These are phyloP conservation scores for Saccostrea cuccullata DNA, from an alignment of 1,140 invertebrate species.

Conservation along the genomic window DNA sequence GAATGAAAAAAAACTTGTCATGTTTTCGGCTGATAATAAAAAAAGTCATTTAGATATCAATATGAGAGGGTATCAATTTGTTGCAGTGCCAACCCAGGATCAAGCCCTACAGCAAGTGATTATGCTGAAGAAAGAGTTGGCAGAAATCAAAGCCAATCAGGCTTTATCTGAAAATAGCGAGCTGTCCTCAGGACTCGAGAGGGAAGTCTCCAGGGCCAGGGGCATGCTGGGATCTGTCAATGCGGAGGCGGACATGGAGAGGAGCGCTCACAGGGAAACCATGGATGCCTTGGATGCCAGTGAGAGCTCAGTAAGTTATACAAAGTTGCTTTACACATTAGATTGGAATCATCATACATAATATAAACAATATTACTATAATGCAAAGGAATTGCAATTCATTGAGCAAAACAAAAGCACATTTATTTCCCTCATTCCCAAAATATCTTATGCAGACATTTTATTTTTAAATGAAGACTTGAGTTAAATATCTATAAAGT, in stretches of 20 bases:
- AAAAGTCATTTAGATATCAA: not conserved
- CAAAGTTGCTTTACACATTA: not conserved
- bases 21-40: no score
- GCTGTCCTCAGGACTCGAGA: slow-evolving; percentile 65
- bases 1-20: no score
- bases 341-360: no score
- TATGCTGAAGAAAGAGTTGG: slow-evolving; percentile 77
- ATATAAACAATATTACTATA: no score
- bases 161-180: slow-evolving; percentile 70
- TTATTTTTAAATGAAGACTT: no score
- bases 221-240: slow-evolving; percentile 65
- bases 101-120: slow-evolving; percentile 77
- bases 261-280: slow-evolving; percentile 77
- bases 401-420: no score
- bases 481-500: no score
- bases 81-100: slow-evolving; percentile 74
- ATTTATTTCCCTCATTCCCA: no score
- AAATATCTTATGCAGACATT: no score
- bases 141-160: slow-evolving; percentile 76
- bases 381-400: no score
- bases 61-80: not conserved
- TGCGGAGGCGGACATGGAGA: slow-evolving; percentile 75
- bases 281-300: slow-evolving; percentile 76
- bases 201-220: slow-evolving; percentile 69
- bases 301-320: slow-evolving; percentile 75